These are phyloP conservation scores for Myotis myotis DNA, from an alignment of 2,797 vertebrate species.

Conservation along the genomic window DNA sequence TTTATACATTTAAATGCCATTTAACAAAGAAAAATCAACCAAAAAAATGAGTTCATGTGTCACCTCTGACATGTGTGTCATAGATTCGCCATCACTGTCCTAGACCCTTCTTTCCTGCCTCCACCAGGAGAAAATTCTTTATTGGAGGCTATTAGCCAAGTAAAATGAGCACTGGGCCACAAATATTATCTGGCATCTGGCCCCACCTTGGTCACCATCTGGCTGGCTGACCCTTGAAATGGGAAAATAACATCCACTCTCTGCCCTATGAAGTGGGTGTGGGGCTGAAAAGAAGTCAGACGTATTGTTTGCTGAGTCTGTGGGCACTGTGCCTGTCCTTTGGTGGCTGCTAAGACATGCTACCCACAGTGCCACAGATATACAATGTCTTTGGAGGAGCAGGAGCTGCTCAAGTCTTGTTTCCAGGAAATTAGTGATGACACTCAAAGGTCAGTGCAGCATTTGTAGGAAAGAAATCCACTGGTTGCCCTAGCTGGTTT, in stretches of 20 bases:
- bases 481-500: too few species aligned
- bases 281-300: background rate
- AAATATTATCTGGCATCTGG: background rate
- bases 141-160: background rate
- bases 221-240: background rate
- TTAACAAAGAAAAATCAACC: too few species aligned
- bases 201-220: background rate
- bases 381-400: background rate
- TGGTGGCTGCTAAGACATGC: background rate
- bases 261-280: background rate
- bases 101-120: background rate
- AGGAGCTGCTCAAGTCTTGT: background rate
- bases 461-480: background rate
- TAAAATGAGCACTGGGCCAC: background rate
- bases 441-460: background rate
- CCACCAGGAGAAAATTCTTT: background rate
- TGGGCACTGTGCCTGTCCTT: background rate
- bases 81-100: background rate
- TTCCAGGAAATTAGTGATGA: background rate
- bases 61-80: too few species aligned
- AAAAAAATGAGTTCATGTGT: too few species aligned
- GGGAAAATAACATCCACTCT: background rate
- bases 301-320: fast-evolving
- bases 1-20: too few species aligned
- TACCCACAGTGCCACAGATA: background rate